Evolutionary conservation across 2,113 vertebrate species (phyloP).

Genomic region (Hippopotamus amphibius): DNA sequence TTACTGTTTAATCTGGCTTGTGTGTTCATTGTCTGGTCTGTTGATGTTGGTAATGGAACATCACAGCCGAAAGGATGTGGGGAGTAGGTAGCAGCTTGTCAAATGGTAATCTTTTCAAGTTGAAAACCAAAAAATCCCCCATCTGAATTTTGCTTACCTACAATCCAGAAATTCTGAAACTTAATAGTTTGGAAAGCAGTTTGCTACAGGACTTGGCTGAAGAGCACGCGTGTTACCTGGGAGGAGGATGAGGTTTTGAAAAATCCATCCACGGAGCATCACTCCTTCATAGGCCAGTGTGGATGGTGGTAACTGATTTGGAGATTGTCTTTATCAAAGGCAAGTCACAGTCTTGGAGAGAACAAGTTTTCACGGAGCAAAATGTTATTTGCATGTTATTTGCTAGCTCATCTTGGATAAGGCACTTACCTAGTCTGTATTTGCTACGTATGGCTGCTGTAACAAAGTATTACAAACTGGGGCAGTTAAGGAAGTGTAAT

Average conservation of each 20-base stretch:
- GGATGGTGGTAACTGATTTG: neutral
- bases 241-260: neutral
- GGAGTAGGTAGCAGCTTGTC: neutral
- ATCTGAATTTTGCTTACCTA: neutral
- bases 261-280: rapidly evolving
- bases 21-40: constrained; percentile 12
- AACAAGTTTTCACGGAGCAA: neutral
- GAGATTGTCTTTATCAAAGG: neutral
- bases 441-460: neutral
- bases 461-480: neutral
- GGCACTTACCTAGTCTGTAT: neutral
- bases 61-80: neutral
- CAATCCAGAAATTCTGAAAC: neutral
- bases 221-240: neutral
- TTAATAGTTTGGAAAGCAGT: neutral
- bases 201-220: neutral
- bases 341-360: neutral
- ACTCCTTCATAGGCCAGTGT: neutral
- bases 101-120: neutral
- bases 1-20: neutral
- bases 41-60: neutral
- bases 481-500: no score
- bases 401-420: neutral
- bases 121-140: neutral
- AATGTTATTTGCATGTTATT: neutral